Evolutionary conservation across 2,888 invertebrate species (phyloP), one percentile per base, ranked within the genome.

Genomic region (Sphaerophoria taeniata): DNA sequence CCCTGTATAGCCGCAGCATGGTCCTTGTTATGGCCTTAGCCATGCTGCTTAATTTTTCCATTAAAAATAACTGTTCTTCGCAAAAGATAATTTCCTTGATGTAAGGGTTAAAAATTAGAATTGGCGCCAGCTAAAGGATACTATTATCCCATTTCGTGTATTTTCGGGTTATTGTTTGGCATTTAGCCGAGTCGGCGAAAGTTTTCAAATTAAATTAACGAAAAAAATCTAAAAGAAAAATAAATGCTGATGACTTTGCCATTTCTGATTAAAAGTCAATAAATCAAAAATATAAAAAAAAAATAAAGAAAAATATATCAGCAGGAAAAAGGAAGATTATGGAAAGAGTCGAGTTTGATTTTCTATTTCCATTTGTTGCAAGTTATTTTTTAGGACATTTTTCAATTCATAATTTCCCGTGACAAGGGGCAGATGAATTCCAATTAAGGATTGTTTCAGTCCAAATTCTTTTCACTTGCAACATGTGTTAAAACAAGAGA

Each of bases 191-290:
- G 31, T 77, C 86, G 72, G 74, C 82, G 58, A 82, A 86, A 86
- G 45, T 82, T 86, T 86, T 82, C 74, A 77, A 86, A 86, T 82
- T 82, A 82, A 86, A 86, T 82, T 86, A 82, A 73, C 12, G 67
- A 78, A 43, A 81, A 43, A 67, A 65, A 45, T 5, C 47, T 49
- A 49, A 49, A 16, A 65, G 45, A 49, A 72, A 76, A 80, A 86
- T 82, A 86, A 82, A 82, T 78, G 74, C 76, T 82, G 86, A 86
- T 82, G 82, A 78, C 77, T 86, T 65, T 53, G 82, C 77, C 71
- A 82, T 71, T 86, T 82, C 82, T 86, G 86, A 86, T 86, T 86
- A 86, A 86, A 86, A 82, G 78, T 86, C 86, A 86, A 86, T 86
- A 86, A 86, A 86, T 86, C 86, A 86, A 43, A 43, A 43, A 43